Conservation (phyloP, 1,140 invertebrate genomes). For the Paraescarpia echinospica region DNA sequence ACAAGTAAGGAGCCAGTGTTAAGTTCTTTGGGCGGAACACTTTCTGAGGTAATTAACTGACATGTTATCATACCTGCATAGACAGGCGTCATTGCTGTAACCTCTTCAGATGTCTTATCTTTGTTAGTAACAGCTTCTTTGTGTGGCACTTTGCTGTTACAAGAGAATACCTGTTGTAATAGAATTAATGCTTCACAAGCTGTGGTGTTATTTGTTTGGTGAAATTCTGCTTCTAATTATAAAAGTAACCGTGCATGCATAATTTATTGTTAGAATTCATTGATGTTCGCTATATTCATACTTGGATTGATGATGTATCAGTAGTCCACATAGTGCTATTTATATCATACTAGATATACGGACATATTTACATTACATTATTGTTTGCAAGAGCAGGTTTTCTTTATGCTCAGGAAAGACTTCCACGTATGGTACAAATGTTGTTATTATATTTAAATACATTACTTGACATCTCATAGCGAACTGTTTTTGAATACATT, state of each 20-base stretch:
- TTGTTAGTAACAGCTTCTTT: not conserved
- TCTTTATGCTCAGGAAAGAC: not conserved
- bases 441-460: too few relatives aligned
- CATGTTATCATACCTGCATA: not conserved
- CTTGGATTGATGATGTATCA: not conserved
- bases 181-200: not conserved
- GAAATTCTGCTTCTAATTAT: not conserved
- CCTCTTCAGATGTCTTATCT: not conserved
- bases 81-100: not conserved
- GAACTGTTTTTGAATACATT: not conserved
- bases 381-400: not conserved
- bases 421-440: not conserved
- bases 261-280: not conserved
- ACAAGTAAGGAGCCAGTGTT: not conserved
- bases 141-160: not conserved
- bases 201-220: not conserved
- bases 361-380: not conserved
- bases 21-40: not conserved
- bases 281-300: not conserved
- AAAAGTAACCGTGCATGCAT: not conserved
- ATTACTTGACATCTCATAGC: too few relatives aligned
- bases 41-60: not conserved
- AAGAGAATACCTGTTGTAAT: not conserved
- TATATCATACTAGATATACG: not conserved
- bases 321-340: not conserved